Percentiles rank a stretch among this genome's conserved stretches.
Conservation (phyloP, 2,113 vertebrate species). For the Choloepus hoffmanni region DNA sequence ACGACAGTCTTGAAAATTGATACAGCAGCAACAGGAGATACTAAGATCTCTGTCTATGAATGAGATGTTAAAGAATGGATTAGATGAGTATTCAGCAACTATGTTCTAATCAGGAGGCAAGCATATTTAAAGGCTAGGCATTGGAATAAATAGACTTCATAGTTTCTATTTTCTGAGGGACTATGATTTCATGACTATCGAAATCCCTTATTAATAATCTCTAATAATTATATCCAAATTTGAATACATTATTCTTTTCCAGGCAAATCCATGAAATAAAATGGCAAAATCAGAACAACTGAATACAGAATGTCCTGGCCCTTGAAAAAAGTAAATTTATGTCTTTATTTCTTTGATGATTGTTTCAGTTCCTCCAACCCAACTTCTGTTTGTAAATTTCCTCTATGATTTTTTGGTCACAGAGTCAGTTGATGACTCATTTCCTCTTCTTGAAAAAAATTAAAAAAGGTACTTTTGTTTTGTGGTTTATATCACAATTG, state of each 20-base stretch:
- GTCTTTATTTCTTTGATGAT: constrained; percentile 50
- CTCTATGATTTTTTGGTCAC: constrained; percentile 62
- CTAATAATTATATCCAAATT: not conserved
- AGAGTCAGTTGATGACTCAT: constrained; percentile 73
- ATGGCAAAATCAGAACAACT: not conserved
- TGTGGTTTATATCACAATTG: not conserved
- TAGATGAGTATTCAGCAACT: not conserved
- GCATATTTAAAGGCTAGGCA: not conserved
- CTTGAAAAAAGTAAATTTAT: not conserved
- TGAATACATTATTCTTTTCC: not conserved
- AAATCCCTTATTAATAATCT: constrained; percentile 25
- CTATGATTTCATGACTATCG: not conserved
- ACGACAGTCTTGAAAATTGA: not conserved
- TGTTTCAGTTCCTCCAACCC: constrained; percentile 60
- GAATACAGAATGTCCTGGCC: not conserved
- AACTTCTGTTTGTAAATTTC: constrained; percentile 74
- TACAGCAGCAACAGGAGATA: not conserved
- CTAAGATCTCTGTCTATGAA: not conserved
- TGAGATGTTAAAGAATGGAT: not conserved
- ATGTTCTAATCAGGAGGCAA: not conserved
- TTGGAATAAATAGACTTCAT: not conserved
- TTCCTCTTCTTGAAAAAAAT: constrained; percentile 26
- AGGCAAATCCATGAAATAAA: constrained; percentile 33
- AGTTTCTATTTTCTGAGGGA: not conserved
- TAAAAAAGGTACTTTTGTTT: constrained; percentile 41